phyloP scores from a whole-genome alignment of 2,797 vertebrate species.

The Helostoma temminkii region DNA sequence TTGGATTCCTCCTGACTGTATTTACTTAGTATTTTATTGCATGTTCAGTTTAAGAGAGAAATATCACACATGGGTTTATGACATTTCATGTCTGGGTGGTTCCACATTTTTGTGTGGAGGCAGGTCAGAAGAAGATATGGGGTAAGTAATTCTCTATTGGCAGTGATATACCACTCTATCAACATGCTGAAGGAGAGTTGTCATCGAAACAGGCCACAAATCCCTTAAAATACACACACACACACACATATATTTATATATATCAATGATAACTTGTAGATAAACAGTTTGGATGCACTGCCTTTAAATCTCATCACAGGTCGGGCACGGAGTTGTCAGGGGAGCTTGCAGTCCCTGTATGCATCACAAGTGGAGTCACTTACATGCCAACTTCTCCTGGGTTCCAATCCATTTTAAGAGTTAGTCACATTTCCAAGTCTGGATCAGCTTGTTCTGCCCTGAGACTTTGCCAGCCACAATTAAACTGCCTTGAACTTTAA shows the following conservation, averaged over 20 bases:
- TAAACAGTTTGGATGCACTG: constrained; percentile 50
- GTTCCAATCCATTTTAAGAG: constrained; percentile 53
- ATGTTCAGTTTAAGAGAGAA: constrained; percentile 73
- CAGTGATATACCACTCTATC: constrained; percentile 54
- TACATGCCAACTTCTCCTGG: constrained; percentile 42
- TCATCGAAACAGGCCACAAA: constrained; percentile 62
- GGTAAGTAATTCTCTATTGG: constrained; percentile 55
- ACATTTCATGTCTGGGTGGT: constrained; percentile 79
- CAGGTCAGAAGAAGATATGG: constrained; percentile 57
- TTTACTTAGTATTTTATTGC: constrained; percentile 78
- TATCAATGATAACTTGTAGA: constrained; percentile 52
- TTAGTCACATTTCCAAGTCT: constrained; percentile 52
- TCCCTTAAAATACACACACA: constrained; percentile 53
- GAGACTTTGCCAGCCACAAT: constrained; percentile 37
- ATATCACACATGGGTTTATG: constrained; percentile 74
- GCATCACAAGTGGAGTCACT: constrained; percentile 47
- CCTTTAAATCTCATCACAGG: constrained; percentile 62
- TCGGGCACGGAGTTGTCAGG: constrained; percentile 19
- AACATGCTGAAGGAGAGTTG: constrained; percentile 49
- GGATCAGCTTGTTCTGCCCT: constrained; percentile 23
- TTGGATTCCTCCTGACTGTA: constrained; percentile 77
- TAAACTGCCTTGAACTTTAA: constrained; percentile 48
- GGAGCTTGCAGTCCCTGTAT: constrained; percentile 12
- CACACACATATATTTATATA: too few relatives aligned
- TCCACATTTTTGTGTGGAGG: constrained; percentile 63